phyloP scores from a whole-genome alignment of 2,797 vertebrate genomes.

The Sebastes glaucus region DNA sequence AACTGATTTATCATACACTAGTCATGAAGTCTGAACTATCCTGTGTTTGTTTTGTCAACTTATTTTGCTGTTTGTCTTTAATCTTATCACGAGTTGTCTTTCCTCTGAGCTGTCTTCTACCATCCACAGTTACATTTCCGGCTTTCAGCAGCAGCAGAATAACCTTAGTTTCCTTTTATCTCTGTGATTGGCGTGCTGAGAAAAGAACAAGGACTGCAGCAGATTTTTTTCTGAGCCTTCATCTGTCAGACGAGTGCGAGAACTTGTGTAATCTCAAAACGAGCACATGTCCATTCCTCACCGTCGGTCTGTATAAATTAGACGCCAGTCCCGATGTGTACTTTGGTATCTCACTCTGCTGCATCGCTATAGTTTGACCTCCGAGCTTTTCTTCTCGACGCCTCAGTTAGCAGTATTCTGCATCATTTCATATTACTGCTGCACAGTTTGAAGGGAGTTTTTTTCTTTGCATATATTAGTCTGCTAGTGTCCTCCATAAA shows the following conservation, averaged over 20 bases:
- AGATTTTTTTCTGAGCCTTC: constrained; percentile 21
- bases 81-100: neutral
- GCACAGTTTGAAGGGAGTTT: constrained; percentile 4
- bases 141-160: constrained; percentile 1
- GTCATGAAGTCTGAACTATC: neutral
- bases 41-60: neutral
- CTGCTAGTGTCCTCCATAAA: constrained; percentile 20
- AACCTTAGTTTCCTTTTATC: constrained; percentile 35
- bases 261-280: constrained; percentile 54
- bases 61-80: neutral
- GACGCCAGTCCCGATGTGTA: constrained; percentile 24
- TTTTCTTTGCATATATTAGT: constrained; percentile 27
- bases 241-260: constrained; percentile 27
- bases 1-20: neutral
- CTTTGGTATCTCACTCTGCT: constrained; percentile 14
- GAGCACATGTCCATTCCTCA: constrained; percentile 38
- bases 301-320: constrained; percentile 20
- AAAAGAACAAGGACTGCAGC: constrained; percentile 34
- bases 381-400: neutral
- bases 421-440: constrained; percentile 1
- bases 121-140: neutral
- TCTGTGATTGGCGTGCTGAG: constrained; percentile 50
- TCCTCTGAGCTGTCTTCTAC: neutral
- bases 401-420: constrained; percentile 1
- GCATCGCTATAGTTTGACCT: constrained; percentile 29